These are phyloP conservation scores for Pristiophorus japonicus DNA, from an alignment of 2,113 vertebrate genomes.

Conservation along the genomic window DNA sequence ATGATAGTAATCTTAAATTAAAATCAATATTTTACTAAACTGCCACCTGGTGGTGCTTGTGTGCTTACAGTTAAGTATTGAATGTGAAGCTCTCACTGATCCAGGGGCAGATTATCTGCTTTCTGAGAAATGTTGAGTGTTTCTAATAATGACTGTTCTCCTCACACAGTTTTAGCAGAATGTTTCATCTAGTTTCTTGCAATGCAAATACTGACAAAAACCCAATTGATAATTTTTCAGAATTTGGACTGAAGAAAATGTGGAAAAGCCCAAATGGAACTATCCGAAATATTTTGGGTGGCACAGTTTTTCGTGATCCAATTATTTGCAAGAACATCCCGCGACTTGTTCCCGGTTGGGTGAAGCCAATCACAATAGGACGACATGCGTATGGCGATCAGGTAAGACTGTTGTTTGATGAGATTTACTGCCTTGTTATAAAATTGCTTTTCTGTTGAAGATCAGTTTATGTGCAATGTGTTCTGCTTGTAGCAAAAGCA, in stretches of 20 bases:
- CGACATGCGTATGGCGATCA: constrained; percentile 92
- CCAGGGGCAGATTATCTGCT: neutral
- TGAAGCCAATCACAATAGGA: constrained; percentile 88
- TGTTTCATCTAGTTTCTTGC: neutral
- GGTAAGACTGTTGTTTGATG: constrained; percentile 51
- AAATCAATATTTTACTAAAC: neutral
- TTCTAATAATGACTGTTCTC: neutral
- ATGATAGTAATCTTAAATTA: neutral
- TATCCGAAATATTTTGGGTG: constrained; percentile 95
- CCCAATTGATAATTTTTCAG: constrained; percentile 48
- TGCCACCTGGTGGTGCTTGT: constrained; percentile 11
- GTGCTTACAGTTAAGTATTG: neutral
- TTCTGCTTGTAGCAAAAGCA: neutral
- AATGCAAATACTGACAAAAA: neutral
- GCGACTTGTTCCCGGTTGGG: constrained; percentile 90
- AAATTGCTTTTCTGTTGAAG: neutral
- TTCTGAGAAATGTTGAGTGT: neutral
- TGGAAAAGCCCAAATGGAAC: constrained; percentile 98
- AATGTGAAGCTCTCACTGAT: neutral
- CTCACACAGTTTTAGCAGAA: neutral
- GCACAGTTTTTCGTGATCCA: constrained; percentile 94
- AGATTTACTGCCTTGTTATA: neutral
- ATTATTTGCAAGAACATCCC: constrained; percentile 97
- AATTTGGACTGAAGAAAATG: constrained; percentile 96
- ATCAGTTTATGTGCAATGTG: neutral